Evolutionary conservation across 2,797 vertebrate genomes (phyloP), one percentile per base, ranked within the genome.

Genomic region (Steatocranus sp.): DNA sequence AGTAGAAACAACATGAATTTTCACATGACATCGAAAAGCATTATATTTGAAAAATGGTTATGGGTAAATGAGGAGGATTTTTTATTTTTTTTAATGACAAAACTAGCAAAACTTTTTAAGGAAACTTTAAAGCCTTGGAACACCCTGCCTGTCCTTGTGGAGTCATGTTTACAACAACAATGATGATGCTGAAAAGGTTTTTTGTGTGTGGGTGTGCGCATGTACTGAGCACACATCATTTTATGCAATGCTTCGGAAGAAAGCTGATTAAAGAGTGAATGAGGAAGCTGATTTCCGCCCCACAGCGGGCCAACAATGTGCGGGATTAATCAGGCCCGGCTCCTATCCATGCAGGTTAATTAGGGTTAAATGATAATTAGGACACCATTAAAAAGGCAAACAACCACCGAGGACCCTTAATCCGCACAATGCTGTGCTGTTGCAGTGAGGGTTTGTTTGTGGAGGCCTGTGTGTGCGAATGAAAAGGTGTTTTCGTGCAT

Each of bases 361-460:
- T 95, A 95, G 94, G 95, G 95, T 95, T 96, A 95, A 96, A 95
- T 95, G 94, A 95, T 96, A 96, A 96, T 96, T 95, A 96, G 94
- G 94, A 94, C 90, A 83, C 90, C 87, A 91, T 95, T 96, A 94
- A 93, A 96, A 94, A 92, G 87, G 91, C 94, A 94, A 93, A 93
- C 93, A 95, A 87, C 88, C 92, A 91, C 90, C 84, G 77, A 91
- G 89, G 93, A 93, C 90, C 88, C 83, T 81, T 94, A 95, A 95
- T 93, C 93, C 87, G 17, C 78, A 41, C 86, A 89, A 81, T 90
- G 91, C 79, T 88, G 86, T 30, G 51, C 88, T 82, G 88, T 73
- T 43, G 87, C 7, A 36, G 75, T 36, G 54, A 53, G 63, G 61
- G 83, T 90, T 90, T 94, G 83, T 92, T 89, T 83, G 81, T 75